Conservation (phyloP, 2,888 invertebrate genomes). For the Eupithecia vulgata region DNA sequence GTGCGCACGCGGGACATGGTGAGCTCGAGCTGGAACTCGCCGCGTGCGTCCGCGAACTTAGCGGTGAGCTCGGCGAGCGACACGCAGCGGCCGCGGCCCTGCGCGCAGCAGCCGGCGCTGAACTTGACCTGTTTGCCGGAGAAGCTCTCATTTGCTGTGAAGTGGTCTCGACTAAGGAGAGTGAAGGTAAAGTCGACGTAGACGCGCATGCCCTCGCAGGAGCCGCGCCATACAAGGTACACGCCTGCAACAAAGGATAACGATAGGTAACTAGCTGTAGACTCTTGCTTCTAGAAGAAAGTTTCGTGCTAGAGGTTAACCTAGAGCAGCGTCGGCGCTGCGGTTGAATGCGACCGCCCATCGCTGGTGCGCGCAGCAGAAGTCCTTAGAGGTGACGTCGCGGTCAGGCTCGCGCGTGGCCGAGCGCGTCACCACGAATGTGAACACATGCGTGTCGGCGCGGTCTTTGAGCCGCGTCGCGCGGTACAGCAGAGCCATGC, state of each 20-base stretch:
- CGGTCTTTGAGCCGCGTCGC: constrained; percentile 92
- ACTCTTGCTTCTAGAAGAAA: not conserved
- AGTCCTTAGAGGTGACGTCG: constrained; percentile 92
- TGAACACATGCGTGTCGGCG: constrained; percentile 92
- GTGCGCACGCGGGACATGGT: constrained; percentile 90
- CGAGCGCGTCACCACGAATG: constrained; percentile 91
- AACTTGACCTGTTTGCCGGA: constrained; percentile 89
- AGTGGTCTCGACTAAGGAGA: constrained; percentile 91
- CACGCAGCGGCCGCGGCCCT: constrained; percentile 89
- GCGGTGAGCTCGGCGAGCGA: constrained; percentile 88
- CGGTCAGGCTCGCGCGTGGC: constrained; percentile 90
- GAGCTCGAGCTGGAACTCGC: constrained; percentile 91
- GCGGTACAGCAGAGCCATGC: constrained; percentile 91
- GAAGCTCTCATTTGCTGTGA: constrained; percentile 91
- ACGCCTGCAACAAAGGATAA: constrained; percentile 85
- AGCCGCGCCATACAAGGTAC: constrained; percentile 90
- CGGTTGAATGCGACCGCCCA: constrained; percentile 92
- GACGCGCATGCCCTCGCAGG: constrained; percentile 89
- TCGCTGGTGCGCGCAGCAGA: constrained; percentile 91
- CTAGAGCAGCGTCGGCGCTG: constrained; percentile 87
- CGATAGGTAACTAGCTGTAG: constrained; percentile 11
- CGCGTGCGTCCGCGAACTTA: constrained; percentile 90
- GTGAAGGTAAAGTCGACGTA: constrained; percentile 93
- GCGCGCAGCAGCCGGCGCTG: constrained; percentile 87
- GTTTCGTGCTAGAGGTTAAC: constrained; percentile 49